phyloP scores from a whole-genome alignment of 1,140 invertebrate genomes.

The Gyrodactylus salaris region DNA sequence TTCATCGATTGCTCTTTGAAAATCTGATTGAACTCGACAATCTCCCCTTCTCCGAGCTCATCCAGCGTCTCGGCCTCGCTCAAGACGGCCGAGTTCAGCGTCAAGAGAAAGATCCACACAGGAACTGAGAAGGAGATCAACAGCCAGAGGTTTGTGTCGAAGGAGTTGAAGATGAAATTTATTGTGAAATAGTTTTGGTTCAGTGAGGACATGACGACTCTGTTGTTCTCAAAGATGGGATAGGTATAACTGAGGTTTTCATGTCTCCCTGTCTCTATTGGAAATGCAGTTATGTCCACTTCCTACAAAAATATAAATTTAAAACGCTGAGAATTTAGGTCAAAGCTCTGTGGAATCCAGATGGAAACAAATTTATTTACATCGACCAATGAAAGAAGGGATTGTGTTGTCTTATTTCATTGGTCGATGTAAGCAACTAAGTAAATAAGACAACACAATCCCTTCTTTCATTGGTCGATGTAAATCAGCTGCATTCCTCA shows the following conservation, averaged over 20 bases:
- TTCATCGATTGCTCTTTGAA: not conserved
- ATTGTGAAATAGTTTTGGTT: not conserved
- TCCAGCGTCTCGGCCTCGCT: not conserved
- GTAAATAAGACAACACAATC: too few species aligned
- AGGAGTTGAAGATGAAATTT: not conserved
- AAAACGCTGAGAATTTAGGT: too few species aligned
- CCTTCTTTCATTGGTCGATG: too few species aligned
- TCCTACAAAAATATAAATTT: not conserved
- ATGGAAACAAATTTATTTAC: too few species aligned
- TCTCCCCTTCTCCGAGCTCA: not conserved
- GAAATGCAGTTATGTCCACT: not conserved
- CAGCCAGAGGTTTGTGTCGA: not conserved
- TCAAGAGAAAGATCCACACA: not conserved
- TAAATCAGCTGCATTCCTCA: too few species aligned
- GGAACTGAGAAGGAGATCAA: not conserved
- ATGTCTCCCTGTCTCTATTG: not conserved
- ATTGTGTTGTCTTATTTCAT: too few species aligned
- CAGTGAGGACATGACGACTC: not conserved
- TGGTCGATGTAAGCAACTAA: too few species aligned
- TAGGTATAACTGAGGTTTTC: not conserved
- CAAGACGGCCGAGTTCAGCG: not conserved
- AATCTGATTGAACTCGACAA: not conserved
- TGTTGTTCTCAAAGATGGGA: not conserved
- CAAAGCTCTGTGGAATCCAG: too few species aligned
- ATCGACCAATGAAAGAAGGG: too few species aligned